Conservation (phyloP, 2,113 vertebrate species). For the Ptilonorhynchus violaceus region DNA sequence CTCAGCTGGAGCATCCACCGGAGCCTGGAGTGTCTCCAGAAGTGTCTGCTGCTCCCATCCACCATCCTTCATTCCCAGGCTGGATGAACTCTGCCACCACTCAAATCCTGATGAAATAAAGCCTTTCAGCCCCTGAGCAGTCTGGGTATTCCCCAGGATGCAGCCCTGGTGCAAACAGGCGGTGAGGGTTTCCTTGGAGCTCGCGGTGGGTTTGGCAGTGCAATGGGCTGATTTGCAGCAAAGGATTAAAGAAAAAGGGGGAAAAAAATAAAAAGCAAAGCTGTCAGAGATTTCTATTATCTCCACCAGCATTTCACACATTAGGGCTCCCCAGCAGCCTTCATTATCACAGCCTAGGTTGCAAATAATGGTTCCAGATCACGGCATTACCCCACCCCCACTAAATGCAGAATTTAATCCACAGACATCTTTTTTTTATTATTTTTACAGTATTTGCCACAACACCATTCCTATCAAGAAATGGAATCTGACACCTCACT, state of each 20-base stretch:
- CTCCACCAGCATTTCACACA: background rate
- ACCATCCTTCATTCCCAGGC: background rate
- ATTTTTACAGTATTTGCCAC: background rate
- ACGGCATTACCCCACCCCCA: background rate
- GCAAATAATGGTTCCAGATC: background rate
- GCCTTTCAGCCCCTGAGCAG: background rate
- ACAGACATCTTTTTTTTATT: background rate
- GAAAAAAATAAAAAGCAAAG: background rate
- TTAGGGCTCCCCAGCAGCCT: background rate
- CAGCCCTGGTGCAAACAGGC: background rate
- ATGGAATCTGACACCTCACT: background rate
- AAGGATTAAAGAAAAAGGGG: background rate
- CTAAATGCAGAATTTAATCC: background rate
- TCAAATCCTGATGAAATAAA: background rate
- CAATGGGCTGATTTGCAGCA: background rate
- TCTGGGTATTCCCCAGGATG: background rate
- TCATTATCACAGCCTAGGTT: background rate
- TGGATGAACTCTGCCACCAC: background rate
- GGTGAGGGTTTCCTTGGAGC: background rate
- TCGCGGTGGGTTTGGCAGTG: background rate
- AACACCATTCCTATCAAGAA: background rate
- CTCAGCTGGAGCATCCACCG: accelerated
- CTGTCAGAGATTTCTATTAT: background rate
- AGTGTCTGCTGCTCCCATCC: background rate
- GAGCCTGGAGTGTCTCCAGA: background rate